These are phyloP conservation scores for Halcyon badia DNA, from an alignment of 2,797 vertebrate species.

Conservation along the genomic window DNA sequence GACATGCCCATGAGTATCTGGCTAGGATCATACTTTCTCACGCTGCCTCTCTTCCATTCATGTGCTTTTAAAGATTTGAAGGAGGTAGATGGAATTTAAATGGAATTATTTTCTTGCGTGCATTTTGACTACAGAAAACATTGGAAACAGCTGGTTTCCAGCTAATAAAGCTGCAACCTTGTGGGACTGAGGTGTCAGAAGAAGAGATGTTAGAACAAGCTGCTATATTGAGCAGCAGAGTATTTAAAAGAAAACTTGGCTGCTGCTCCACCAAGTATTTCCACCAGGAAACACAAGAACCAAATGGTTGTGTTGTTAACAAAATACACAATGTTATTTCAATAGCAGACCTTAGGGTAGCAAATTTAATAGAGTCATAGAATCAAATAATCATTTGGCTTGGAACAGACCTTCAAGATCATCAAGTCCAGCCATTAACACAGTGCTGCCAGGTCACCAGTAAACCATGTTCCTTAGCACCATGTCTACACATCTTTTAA, in stretches of 20 bases:
- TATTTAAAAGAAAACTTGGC: slow-evolving; percentile 8
- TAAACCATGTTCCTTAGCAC: too few species aligned
- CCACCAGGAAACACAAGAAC: background rate
- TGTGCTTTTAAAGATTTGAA: background rate
- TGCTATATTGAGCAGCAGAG: background rate
- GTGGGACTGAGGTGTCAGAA: slow-evolving; percentile 17
- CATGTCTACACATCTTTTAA: background rate
- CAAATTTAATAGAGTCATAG: background rate
- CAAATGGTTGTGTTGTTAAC: background rate
- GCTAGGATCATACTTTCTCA: background rate
- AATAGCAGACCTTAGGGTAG: background rate
- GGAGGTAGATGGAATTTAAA: background rate
- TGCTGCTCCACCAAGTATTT: background rate
- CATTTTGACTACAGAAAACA: background rate
- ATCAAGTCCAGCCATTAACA: background rate
- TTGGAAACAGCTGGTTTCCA: background rate
- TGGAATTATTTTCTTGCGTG: background rate
- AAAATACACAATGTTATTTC: background rate
- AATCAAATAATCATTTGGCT: background rate
- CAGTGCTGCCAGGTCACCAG: background rate
- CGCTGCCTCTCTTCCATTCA: background rate
- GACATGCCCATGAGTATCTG: background rate
- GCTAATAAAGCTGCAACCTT: slow-evolving; percentile 7
- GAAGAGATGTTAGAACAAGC: background rate
- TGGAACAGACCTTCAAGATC: background rate